Percentiles rank a stretch among this genome's conserved stretches.
Conservation (phyloP, 2,113 vertebrate species). For the Morone chrysops region DNA sequence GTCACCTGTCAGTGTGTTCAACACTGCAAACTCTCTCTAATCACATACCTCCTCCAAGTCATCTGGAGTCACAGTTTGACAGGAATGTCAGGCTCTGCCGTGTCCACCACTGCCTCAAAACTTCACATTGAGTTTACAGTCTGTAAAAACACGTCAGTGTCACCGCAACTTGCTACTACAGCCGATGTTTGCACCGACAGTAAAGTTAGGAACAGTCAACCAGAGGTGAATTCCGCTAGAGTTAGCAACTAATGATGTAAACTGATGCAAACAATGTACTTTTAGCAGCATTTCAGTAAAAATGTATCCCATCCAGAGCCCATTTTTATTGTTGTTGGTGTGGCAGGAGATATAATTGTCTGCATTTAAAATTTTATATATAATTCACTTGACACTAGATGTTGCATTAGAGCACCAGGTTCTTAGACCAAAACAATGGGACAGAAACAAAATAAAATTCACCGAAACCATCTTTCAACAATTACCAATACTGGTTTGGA, state of each 20-base stretch:
- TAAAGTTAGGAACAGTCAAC: neutral
- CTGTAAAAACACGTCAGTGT: neutral
- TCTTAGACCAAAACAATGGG: no score
- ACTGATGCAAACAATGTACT: neutral
- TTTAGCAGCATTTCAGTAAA: neutral
- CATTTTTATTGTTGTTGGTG: neutral
- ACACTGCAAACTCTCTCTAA: neutral
- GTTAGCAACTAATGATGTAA: neutral
- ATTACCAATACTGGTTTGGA: no score
- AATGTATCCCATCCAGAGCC: neutral
- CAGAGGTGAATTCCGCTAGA: neutral
- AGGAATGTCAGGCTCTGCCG: no score
- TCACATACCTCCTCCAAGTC: neutral
- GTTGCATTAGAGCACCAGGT: no score
- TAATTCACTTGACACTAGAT: no score
- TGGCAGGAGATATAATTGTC: neutral
- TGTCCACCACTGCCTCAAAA: neutral
- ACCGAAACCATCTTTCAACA: no score
- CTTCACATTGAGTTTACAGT: neutral
- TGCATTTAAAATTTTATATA: no score
- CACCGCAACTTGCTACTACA: neutral
- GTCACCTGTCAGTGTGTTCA: neutral
- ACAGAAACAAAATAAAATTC: no score
- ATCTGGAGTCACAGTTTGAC: neutral
- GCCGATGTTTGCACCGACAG: neutral